Evolutionary conservation across 2,888 invertebrate genomes (phyloP).

Genomic region (Dicycla oo): DNA sequence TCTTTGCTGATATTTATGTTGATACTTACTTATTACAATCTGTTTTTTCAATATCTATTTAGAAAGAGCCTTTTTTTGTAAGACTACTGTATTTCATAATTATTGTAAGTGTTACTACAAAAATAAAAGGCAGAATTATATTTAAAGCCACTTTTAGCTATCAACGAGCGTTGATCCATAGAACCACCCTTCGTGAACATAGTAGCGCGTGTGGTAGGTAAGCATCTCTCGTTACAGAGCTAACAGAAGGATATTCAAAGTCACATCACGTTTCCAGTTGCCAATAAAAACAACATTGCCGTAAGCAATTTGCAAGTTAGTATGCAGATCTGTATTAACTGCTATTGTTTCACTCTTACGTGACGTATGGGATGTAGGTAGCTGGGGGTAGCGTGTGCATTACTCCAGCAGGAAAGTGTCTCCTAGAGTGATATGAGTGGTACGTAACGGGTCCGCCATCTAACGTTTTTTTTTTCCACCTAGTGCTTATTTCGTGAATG

Average conservation of each 20-base stretch:
- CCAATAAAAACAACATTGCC: conserved; percentile 55
- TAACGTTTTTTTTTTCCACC: no score
- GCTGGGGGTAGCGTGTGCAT: not conserved
- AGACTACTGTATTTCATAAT: no score
- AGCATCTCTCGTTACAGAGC: conserved; percentile 13
- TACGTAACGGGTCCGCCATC: no score
- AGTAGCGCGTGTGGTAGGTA: conserved; percentile 15
- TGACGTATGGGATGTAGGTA: not conserved
- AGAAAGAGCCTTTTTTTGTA: not conserved
- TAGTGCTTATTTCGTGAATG: no score
- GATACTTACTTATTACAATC: not conserved
- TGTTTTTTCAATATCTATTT: not conserved
- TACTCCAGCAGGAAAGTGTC: no score
- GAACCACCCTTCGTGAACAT: conserved; percentile 6
- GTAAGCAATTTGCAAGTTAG: conserved; percentile 51
- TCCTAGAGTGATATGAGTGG: no score
- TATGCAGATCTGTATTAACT: conserved; percentile 51
- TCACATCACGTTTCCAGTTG: conserved; percentile 49
- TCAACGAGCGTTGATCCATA: no score
- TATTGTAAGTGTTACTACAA: not conserved
- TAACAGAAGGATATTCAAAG: conserved; percentile 23
- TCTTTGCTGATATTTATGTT: no score
- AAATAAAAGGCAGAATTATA: no score
- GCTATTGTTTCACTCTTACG: conserved; percentile 45
- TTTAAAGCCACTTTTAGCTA: no score